phyloP scores from a whole-genome alignment of 92 coral and sea anemone species.

The Actinostola sp. region DNA sequence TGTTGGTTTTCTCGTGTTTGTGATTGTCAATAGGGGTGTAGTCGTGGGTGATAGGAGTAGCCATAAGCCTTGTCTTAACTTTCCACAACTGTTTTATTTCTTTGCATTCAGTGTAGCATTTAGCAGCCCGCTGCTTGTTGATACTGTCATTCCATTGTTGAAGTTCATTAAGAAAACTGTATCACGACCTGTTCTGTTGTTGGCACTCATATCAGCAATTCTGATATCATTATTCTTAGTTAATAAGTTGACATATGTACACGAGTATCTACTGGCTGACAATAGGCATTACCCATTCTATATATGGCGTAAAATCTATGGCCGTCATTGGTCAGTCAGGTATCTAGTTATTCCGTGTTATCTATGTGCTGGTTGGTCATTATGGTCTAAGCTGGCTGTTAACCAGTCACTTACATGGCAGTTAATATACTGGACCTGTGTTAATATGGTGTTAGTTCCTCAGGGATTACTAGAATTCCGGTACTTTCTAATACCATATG shows the following conservation, averaged over 20 bases:
- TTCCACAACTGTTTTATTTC: slow-evolving; percentile 91
- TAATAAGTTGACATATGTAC: slow-evolving; percentile 78
- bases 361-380: slow-evolving; percentile 59
- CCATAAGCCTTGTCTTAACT: slow-evolving; percentile 80
- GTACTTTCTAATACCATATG: slow-evolving; percentile 86
- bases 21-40: slow-evolving; percentile 74
- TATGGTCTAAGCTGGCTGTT: slow-evolving; percentile 46
- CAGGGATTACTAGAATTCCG: slow-evolving; percentile 92
- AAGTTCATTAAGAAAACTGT: slow-evolving; percentile 21
- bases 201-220: slow-evolving; percentile 23
- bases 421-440: slow-evolving; percentile 72
- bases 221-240: slow-evolving; percentile 41
- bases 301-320: slow-evolving; percentile 90
- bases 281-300: slow-evolving; percentile 96
- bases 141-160: slow-evolving; percentile 37
- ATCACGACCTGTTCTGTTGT: slow-evolving; percentile 39
- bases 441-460: slow-evolving; percentile 70
- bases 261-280: slow-evolving; percentile 86
- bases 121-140: slow-evolving; percentile 70
- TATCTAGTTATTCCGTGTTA: slow-evolving; percentile 74
- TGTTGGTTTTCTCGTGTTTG: slow-evolving; percentile 57
- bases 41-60: slow-evolving; percentile 88
- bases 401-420: slow-evolving; percentile 70
- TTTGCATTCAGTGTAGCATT: slow-evolving; percentile 71
- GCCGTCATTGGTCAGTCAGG: slow-evolving; percentile 74